phyloP scores from a whole-genome alignment of 2,888 invertebrate genomes.

The Gastrophysa polygoni region DNA sequence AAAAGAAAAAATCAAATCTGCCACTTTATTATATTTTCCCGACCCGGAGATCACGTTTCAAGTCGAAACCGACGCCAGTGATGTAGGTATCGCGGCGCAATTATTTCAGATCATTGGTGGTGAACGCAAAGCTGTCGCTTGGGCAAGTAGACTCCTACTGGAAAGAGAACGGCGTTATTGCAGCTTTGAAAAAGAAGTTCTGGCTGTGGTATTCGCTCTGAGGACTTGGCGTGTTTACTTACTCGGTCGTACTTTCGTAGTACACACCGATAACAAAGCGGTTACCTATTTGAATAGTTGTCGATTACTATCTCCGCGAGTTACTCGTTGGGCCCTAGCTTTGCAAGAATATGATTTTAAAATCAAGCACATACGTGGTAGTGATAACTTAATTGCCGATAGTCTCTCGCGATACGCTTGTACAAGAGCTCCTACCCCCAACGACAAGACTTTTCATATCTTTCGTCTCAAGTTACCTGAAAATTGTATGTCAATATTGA shows the following conservation, averaged over 20 bases:
- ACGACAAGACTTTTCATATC: constrained; percentile 9
- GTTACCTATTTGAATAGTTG: constrained; percentile 41
- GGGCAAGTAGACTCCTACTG: constrained; percentile 11
- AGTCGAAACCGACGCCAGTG: constrained; percentile 9
- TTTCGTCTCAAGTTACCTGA: neutral
- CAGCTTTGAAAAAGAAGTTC: constrained; percentile 35
- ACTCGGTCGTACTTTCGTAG: constrained; percentile 28
- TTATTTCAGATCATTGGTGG: neutral
- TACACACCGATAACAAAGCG: constrained; percentile 42
- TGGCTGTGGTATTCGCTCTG: constrained; percentile 39
- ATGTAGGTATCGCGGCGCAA: constrained; percentile 7
- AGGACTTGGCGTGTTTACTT: constrained; percentile 41
- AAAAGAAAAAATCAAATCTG: constrained; percentile 3
- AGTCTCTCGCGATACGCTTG: constrained; percentile 39
- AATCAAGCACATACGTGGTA: constrained; percentile 37
- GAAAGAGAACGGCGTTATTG: constrained; percentile 22
- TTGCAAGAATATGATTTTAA: constrained; percentile 40
- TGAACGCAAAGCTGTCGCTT: neutral
- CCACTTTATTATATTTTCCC: neutral
- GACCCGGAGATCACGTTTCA: constrained; percentile 2
- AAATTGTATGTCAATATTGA: constrained; percentile 1
- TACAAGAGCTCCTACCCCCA: constrained; percentile 21
- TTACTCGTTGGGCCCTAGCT: constrained; percentile 39
- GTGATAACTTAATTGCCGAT: constrained; percentile 42
- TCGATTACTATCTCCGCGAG: constrained; percentile 33